These are phyloP conservation scores for Falco cherrug DNA, from an alignment of 2,797 vertebrate genomes.

Conservation along the genomic window DNA sequence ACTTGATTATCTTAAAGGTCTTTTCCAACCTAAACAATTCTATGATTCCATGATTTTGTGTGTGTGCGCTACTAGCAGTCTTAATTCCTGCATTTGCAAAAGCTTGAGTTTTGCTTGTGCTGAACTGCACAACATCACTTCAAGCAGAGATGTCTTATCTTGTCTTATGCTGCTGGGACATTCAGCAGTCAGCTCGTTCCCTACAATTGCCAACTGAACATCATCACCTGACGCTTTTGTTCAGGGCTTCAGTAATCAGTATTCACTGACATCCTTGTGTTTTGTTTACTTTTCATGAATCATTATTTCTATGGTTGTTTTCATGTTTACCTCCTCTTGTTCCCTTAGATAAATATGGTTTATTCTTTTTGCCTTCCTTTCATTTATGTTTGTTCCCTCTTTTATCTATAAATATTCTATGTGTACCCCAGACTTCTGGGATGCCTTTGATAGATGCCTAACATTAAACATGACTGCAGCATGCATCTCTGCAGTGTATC, in stretches of 20 bases:
- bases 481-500: background rate
- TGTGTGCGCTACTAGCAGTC: background rate
- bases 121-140: background rate
- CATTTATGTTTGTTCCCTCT: background rate
- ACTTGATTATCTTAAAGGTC: too few relatives aligned
- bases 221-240: background rate
- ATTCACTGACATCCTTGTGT: background rate
- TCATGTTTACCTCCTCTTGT: background rate
- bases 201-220: background rate
- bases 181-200: background rate
- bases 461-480: background rate
- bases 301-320: background rate
- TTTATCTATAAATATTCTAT: background rate
- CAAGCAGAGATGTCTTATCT: background rate
- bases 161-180: background rate
- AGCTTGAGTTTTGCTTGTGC: background rate
- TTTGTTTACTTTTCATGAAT: background rate
- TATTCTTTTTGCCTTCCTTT: background rate
- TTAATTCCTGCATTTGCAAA: background rate
- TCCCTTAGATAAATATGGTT: background rate
- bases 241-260: background rate
- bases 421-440: background rate
- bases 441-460: background rate
- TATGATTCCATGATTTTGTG: background rate
- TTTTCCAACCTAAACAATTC: too few relatives aligned